Conservation (phyloP, 2,113 vertebrate species). For the Gallinago media region DNA sequence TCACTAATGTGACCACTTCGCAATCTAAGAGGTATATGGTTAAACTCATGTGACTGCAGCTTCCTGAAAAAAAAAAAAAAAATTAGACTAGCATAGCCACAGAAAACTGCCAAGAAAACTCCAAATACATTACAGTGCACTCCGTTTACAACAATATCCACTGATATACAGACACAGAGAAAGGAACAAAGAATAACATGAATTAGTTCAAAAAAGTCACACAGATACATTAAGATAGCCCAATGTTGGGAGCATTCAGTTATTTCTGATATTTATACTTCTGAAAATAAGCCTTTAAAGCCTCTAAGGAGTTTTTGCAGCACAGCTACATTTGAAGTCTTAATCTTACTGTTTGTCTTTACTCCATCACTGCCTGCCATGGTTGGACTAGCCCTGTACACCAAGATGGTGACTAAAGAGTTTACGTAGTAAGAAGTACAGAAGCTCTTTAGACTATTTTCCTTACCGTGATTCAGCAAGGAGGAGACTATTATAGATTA, state of each 20-base stretch:
- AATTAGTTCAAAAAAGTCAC: not conserved
- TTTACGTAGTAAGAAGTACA: not conserved
- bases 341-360: not conserved
- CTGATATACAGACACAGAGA: not conserved
- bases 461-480: not conserved
- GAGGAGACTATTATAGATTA: not conserved
- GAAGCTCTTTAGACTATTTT: not conserved
- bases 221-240: not conserved
- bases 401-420: not conserved
- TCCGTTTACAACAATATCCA: not conserved
- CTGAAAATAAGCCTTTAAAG: not conserved
- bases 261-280: not conserved
- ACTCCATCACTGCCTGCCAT: not conserved
- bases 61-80: constrained; percentile 15
- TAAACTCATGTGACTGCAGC: not conserved
- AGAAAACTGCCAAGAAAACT: not conserved
- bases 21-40: not conserved
- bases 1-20: not conserved
- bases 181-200: not conserved
- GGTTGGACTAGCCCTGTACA: not conserved
- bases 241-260: not conserved
- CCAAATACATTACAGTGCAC: not conserved
- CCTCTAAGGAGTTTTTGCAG: not conserved
- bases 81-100: not conserved
- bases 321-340: not conserved